Evolutionary conservation across 1,140 invertebrate genomes (phyloP).

Genomic region (Mycetomoellerius zeteki): DNA sequence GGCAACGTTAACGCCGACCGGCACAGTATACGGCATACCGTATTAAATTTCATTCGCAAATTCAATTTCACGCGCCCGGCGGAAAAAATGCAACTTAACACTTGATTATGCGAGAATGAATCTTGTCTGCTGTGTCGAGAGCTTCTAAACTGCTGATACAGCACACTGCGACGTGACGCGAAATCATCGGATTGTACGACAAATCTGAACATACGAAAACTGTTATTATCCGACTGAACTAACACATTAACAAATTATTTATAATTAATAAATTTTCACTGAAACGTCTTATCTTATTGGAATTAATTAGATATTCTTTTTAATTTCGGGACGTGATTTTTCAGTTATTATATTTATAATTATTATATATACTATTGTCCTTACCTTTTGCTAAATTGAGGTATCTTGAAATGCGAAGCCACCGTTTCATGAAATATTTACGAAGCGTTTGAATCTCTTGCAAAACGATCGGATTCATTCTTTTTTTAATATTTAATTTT

Average conservation of each 20-base stretch:
- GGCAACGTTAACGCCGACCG: neutral
- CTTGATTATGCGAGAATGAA: neutral
- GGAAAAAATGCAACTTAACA: neutral
- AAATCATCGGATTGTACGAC: neutral
- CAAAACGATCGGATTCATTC: no score
- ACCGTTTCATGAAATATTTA: no score
- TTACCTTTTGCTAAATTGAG: no score
- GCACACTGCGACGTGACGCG: no score
- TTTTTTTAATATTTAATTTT: no score
- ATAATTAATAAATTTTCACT: neutral
- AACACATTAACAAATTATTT: neutral
- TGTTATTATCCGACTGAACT: neutral
- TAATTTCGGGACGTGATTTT: neutral
- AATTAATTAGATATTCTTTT: neutral
- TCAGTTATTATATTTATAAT: neutral
- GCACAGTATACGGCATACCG: neutral
- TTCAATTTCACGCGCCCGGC: neutral
- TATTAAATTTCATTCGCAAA: neutral
- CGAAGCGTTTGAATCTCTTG: no score
- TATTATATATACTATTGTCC: no score
- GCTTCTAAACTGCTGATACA: neutral
- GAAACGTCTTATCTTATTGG: neutral
- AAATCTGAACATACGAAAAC: neutral
- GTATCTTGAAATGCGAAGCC: no score
- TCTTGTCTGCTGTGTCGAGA: neutral